These are phyloP conservation scores for Propithecus coquereli DNA, from an alignment of 2,113 vertebrate genomes.

Conservation along the genomic window DNA sequence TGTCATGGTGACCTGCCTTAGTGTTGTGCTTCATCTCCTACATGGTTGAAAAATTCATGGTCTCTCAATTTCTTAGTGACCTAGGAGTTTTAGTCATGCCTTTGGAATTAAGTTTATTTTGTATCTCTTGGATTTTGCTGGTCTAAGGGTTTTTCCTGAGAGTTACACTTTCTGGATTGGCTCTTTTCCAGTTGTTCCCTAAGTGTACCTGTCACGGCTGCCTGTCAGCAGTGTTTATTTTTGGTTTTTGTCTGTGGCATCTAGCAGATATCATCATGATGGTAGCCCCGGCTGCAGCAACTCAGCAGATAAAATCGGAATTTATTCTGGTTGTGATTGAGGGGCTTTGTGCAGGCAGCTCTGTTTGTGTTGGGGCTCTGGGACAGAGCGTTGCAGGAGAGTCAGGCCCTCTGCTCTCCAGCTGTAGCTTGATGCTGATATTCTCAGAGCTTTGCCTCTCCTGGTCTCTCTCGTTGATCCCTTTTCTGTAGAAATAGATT, in stretches of 20 bases:
- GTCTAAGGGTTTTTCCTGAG: background rate
- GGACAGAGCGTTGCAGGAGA: too few species aligned
- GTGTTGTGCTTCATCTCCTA: background rate
- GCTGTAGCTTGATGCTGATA: background rate
- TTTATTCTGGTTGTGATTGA: background rate
- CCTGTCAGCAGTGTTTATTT: background rate
- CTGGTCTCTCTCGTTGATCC: background rate
- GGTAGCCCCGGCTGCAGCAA: background rate
- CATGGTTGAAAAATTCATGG: too few species aligned
- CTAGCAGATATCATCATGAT: background rate
- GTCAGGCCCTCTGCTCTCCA: background rate
- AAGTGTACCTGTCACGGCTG: background rate
- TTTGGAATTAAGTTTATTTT: background rate
- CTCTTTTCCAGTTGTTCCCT: background rate
- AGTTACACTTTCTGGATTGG: background rate
- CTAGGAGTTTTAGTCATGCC: background rate
- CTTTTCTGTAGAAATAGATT: background rate
- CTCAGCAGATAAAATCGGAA: background rate
- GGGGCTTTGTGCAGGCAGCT: background rate
- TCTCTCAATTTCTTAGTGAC: background rate
- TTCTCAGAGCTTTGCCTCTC: background rate
- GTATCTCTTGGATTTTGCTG: background rate
- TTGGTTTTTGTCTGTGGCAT: constrained; percentile 5
- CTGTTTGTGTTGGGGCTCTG: background rate
- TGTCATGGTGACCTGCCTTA: background rate